Base-by-base conservation (phyloP, 2,113 vertebrate species). In the Indicator indicator region DNA sequence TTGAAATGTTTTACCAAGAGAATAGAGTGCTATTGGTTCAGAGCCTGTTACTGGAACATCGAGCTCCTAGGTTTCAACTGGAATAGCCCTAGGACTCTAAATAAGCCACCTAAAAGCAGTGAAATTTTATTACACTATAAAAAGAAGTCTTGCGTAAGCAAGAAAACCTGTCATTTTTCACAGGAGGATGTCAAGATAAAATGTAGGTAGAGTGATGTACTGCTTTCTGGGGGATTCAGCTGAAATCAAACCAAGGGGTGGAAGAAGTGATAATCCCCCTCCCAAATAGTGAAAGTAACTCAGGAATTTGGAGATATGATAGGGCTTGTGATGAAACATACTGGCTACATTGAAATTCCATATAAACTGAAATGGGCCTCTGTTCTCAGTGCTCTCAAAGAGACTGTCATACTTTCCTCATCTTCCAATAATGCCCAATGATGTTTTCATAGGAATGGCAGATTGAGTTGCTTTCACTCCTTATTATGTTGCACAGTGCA, bases 111-210 rank as follows among this genome's bases (percentile, higher is more conserved):
- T 50, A 60, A 84, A 71, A 88, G 23, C 54, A 54, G 36, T 10
- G 24, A 48, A 65, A 50, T 92, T 84, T 72, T 86, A 56, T 72
- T 74, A 18, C n/a, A 26, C 36, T n/a, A 58, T 55, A 75, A 86
- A 93, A 90, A 72, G 30, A 86, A 93, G 36, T 23, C 74, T 78
- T 88, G 50, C 2, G 2, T 55, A 81, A 92, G 65, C 65, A 62
- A 72, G 71, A 86, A 89, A 69, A 78, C 30, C 55, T 92, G 63
- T 55, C 44, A 73, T 46, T 93, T 94, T 82, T 89, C 83, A 76
- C 44, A 92, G 32, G 44, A 77, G 73, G 55, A 60, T 78, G 55
- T 65, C 86, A 73, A 80, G 50, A 42, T 38, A 72, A 91, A 89
- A 62, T 16, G 44, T 38, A 79, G 59, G 63, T 79, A 72, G 23